Conservation (phyloP, 2,113 vertebrate genomes). For the Chinchilla lanigera region DNA sequence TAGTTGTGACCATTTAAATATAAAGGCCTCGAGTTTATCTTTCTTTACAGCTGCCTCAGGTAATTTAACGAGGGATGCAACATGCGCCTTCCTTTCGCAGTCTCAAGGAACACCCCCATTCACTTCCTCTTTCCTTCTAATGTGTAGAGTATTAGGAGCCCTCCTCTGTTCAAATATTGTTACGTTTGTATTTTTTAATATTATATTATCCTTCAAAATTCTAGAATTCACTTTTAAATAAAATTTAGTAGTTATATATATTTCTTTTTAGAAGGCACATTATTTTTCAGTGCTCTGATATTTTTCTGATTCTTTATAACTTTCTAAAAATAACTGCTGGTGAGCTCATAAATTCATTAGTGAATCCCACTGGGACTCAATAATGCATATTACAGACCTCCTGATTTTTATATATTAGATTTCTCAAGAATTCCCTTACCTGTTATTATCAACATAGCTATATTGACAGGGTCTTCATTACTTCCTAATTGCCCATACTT, state of each 20-base stretch:
- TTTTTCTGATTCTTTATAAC: slow-evolving; percentile 80
- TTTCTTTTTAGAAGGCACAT: slow-evolving; percentile 75
- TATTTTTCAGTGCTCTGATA: slow-evolving; percentile 69
- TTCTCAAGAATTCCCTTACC: slow-evolving; percentile 82
- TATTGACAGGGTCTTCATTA: slow-evolving; percentile 79
- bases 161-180: slow-evolving; percentile 1
- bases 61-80: not conserved
- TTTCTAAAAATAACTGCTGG: slow-evolving; percentile 86
- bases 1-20: too few relatives aligned
- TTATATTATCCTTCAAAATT: slow-evolving; percentile 41
- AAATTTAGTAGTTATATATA: slow-evolving; percentile 60
- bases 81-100: not conserved
- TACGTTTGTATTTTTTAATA: slow-evolving; percentile 21
- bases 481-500: slow-evolving; percentile 75
- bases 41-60: too few relatives aligned
- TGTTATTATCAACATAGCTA: slow-evolving; percentile 80
- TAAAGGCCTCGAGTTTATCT: too few relatives aligned
- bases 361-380: slow-evolving; percentile 76
- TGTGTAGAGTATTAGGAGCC: not conserved
- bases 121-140: not conserved
- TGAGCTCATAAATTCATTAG: slow-evolving; percentile 85
- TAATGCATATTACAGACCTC: slow-evolving; percentile 81
- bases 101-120: not conserved
- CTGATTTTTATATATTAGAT: slow-evolving; percentile 84
- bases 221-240: slow-evolving; percentile 69